Evolutionary conservation across 2,797 vertebrate genomes (phyloP).

Genomic region (Gadopsis bispinosus): DNA sequence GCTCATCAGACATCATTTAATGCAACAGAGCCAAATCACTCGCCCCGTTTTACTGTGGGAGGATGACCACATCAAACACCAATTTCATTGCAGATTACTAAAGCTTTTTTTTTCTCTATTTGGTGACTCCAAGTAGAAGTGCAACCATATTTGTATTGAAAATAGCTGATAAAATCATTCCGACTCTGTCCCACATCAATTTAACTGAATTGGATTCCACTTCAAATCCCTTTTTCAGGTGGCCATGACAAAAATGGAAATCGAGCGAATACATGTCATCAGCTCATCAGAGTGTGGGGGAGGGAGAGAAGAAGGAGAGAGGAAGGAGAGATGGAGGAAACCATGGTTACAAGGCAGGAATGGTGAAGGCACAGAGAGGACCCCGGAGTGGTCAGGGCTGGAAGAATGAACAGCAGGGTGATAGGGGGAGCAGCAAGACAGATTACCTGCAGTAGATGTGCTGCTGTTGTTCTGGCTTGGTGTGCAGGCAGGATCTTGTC

Average conservation of each 20-base stretch:
- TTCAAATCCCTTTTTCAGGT: constrained; percentile 40
- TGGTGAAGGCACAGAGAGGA: constrained; percentile 49
- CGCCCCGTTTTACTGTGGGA: not conserved
- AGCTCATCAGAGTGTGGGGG: constrained; percentile 68
- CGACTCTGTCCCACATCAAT: not conserved
- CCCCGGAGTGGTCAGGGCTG: constrained; percentile 14
- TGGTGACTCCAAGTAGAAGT: not conserved
- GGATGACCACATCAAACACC: not conserved
- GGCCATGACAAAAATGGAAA: constrained; percentile 52
- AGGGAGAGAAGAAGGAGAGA: constrained; percentile 60
- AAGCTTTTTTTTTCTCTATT: not conserved
- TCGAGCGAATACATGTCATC: constrained; percentile 66
- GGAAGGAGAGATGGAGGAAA: constrained; percentile 71
- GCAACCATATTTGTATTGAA: not conserved
- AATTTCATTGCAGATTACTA: not conserved
- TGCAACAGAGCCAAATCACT: constrained; percentile 25
- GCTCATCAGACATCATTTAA: constrained; percentile 52
- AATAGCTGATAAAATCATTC: not conserved
- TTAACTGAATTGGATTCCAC: constrained; percentile 21
- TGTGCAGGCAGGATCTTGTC: constrained; percentile 58
- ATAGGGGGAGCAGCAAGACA: not conserved
- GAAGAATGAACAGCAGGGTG: not conserved
- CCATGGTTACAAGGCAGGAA: constrained; percentile 73
- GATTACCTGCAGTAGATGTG: constrained; percentile 81
- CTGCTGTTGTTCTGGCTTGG: constrained; percentile 40